Base-by-base conservation (phyloP, 2,113 vertebrate species). In the Archilochus colubris region DNA sequence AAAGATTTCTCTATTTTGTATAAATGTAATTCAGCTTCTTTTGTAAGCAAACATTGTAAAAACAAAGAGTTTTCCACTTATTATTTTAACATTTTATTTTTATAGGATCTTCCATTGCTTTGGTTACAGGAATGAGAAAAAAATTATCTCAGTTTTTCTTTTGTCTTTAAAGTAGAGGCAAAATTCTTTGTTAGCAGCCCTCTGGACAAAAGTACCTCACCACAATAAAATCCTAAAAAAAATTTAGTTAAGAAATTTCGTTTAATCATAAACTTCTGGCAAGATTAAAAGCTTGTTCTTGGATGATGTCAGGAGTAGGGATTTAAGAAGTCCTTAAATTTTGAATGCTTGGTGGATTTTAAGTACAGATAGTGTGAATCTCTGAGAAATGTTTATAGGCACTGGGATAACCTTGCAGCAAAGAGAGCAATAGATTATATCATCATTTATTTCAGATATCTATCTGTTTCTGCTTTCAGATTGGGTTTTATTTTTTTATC, bases 371-470 rank as follows among this genome's bases (percentile, higher is more conserved):
- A 22, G 23, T 70, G 55, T 82, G 43, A 17, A 84, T 88, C 82
- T 92, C 68, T 78, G 69, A 85, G 53, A 44, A 90, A 74, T 85
- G 59, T 95, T 92, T 89, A 72, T 74, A 81, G 87, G 73, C 89
- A 82, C 53, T 58, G 23, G 80, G 51, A 91, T 93, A 96, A 95
- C 85, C 95, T 94, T 93, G 36, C 22, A 95, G 81, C 61, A 77
- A 67, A 96, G 67, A 94, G 19, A 89, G 48, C 72, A 72, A 43
- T 77, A 96, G 88, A 82, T 77, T 36, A 86, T 78, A 72, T 86
- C 73, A 51, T 90, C 73, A 76, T 93, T 94, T 96, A 82, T 95
- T 96, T 86, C 91, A 92, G 77, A 91, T 92, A 93, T 30, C 46
- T 91, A 64, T 92, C 86, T 86, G 38, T 93, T 93, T 92, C 51